Evolutionary conservation across 2,113 vertebrate genomes (phyloP).

Genomic region (Vanacampus margaritifer): DNA sequence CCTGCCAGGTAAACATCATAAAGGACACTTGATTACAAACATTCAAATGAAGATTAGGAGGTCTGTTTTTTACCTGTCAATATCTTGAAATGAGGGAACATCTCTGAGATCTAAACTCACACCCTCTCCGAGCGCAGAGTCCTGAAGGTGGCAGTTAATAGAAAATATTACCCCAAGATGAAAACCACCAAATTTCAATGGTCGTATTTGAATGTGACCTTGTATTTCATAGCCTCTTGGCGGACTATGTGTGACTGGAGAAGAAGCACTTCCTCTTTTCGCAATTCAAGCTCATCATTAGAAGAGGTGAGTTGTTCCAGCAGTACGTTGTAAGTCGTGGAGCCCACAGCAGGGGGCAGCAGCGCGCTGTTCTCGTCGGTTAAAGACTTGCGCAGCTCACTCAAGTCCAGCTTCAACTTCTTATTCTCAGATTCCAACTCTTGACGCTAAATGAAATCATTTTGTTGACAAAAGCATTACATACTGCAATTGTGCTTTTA

Average conservation of each 20-base stretch:
- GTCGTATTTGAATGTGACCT: slow-evolving; percentile 66
- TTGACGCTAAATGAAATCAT: slow-evolving; percentile 76
- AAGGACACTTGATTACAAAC: background rate
- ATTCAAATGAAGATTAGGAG: background rate
- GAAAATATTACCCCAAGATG: background rate
- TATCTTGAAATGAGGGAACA: slow-evolving; percentile 36
- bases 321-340: slow-evolving; percentile 81
- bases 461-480: background rate
- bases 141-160: slow-evolving; percentile 33
- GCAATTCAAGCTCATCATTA: slow-evolving; percentile 88
- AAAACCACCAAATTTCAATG: background rate
- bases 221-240: slow-evolving; percentile 86
- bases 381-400: slow-evolving; percentile 84
- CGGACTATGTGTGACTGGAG: slow-evolving; percentile 90
- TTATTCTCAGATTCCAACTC: slow-evolving; percentile 94
- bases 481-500: background rate
- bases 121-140: slow-evolving; percentile 46
- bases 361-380: slow-evolving; percentile 70
- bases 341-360: slow-evolving; percentile 75
- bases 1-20: slow-evolving; percentile 63
- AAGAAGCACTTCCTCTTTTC: slow-evolving; percentile 95
- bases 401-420: slow-evolving; percentile 90
- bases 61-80: slow-evolving; percentile 37
- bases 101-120: slow-evolving; percentile 55
- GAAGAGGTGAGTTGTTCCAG: slow-evolving; percentile 88